These are phyloP conservation scores for Luperina testacea DNA, from an alignment of 2,888 invertebrate genomes.

Conservation along the genomic window DNA sequence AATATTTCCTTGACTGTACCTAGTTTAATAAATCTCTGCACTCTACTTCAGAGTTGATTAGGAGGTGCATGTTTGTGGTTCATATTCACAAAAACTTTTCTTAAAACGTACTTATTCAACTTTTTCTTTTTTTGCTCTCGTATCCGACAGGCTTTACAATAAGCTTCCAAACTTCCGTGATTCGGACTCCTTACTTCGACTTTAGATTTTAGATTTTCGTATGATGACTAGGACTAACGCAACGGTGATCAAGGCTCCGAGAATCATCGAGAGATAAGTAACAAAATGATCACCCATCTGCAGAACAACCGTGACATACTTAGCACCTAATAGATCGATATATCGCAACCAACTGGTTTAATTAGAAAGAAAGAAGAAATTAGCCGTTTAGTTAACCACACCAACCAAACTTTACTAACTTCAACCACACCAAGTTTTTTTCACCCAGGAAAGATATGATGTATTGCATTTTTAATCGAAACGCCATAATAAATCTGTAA, in stretches of 20 bases:
- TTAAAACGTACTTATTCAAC: background rate
- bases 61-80: background rate
- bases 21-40: background rate
- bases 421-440: background rate
- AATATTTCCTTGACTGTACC: background rate
- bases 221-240: background rate
- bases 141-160: background rate
- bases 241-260: background rate
- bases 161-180: background rate
- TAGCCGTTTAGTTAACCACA: no score
- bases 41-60: background rate
- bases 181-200: background rate
- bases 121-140: background rate
- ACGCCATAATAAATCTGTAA: constrained; percentile 14
- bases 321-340: background rate
- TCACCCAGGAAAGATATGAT: background rate
- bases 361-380: no score
- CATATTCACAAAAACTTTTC: background rate
- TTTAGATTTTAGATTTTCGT: background rate
- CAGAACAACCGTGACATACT: background rate
- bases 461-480: constrained; percentile 18
- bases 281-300: background rate
- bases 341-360: no score
- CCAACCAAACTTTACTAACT: background rate
- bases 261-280: background rate